These are phyloP conservation scores for Riparia riparia DNA, from an alignment of 2,113 vertebrate genomes.

Conservation along the genomic window DNA sequence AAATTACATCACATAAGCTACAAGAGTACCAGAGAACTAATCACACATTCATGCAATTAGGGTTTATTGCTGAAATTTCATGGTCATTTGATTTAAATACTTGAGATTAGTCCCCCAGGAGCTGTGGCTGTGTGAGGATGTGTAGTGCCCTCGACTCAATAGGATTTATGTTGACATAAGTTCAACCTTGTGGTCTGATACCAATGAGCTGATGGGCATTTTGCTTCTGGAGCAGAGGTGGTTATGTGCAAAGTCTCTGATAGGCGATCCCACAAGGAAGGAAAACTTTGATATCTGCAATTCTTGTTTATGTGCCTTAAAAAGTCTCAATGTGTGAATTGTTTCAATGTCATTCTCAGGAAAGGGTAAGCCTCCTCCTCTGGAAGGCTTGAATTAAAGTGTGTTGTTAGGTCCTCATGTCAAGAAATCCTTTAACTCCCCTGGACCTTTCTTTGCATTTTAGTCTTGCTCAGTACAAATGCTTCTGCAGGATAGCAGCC, in stretches of 20 bases:
- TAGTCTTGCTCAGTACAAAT: neutral
- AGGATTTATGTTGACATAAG: neutral
- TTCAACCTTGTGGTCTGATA: neutral
- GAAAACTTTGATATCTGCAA: neutral
- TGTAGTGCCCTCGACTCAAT: neutral
- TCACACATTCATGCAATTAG: neutral
- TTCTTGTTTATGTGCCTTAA: neutral
- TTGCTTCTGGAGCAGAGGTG: neutral
- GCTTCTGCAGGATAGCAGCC: neutral
- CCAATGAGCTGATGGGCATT: rapidly evolving
- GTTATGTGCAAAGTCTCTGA: rapidly evolving
- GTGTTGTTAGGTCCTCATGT: neutral
- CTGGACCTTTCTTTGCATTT: neutral
- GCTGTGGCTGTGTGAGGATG: neutral
- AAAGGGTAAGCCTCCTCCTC: neutral
- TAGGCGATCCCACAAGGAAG: neutral
- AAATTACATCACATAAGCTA: neutral
- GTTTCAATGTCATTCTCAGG: neutral
- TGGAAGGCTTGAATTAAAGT: neutral
- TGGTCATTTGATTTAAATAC: neutral
- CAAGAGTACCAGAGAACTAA: neutral
- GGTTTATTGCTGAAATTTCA: neutral
- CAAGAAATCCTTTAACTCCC: neutral
- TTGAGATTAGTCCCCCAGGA: neutral
- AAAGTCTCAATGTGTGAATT: neutral